Percentiles rank a stretch among this genome's conserved stretches.
Evolutionary conservation across 2,797 vertebrate genomes (phyloP).

Genomic region (Loriculus beryllinus): DNA sequence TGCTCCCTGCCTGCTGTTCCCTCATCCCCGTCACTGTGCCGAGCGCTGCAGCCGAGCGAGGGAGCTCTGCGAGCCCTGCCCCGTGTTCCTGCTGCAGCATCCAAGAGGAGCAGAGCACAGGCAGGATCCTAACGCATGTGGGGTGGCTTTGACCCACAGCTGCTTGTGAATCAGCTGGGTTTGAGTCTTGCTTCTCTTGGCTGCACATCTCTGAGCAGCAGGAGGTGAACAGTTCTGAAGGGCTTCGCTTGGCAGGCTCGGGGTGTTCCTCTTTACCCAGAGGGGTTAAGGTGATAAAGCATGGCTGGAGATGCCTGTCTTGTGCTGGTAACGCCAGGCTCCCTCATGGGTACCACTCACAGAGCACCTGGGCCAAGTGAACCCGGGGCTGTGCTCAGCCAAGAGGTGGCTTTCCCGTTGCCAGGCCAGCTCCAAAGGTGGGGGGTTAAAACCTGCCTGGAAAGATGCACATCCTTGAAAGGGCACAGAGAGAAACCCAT

Average conservation of each 20-base stretch:
- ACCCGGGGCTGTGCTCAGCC: neutral
- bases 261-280: neutral
- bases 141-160: neutral
- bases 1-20: neutral
- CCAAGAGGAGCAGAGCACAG: neutral
- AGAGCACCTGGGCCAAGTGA: neutral
- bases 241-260: neutral
- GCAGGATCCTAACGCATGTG: accelerated
- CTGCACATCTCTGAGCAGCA: accelerated
- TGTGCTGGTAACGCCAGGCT: neutral
- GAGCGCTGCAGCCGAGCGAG: neutral
- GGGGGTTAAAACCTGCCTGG: neutral
- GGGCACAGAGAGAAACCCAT: neutral
- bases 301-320: neutral
- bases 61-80: neutral
- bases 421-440: neutral
- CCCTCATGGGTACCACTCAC: accelerated
- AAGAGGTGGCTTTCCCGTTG: neutral
- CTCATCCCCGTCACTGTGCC: neutral
- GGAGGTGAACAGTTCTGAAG: neutral
- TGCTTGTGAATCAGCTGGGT: neutral
- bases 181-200: neutral
- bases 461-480: neutral
- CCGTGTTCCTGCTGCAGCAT: neutral
- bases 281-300: neutral